phyloP scores from a whole-genome alignment of 2,888 invertebrate genomes.

The Tetheella fluctuosa region DNA sequence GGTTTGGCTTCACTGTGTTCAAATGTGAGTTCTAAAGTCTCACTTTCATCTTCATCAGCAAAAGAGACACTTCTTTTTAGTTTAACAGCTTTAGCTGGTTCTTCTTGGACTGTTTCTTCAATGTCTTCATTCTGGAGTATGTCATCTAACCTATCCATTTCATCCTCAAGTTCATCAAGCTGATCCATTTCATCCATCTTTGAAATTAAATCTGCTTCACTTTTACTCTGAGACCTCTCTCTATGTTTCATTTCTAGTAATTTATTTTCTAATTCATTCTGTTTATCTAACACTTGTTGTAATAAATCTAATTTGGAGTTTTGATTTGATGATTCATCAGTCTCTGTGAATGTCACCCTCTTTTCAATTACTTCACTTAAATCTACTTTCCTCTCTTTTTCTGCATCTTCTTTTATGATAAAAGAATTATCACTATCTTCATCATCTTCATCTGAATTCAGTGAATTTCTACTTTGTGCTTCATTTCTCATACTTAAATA shows the following conservation, averaged over 20 bases:
- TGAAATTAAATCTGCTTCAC: conserved; percentile 71
- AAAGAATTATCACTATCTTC: conserved; percentile 36
- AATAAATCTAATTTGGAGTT: conserved; percentile 55
- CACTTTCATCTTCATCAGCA: conserved; percentile 67
- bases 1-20: conserved; percentile 61
- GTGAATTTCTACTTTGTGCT: neutral
- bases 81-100: conserved; percentile 26
- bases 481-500: conserved; percentile 29
- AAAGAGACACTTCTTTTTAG: conserved; percentile 66
- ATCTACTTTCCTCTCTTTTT: conserved; percentile 23
- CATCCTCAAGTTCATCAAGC: conserved; percentile 82
- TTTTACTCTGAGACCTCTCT: conserved; percentile 51
- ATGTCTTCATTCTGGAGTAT: conserved; percentile 54
- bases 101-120: conserved; percentile 37
- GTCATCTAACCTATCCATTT: conserved; percentile 77
- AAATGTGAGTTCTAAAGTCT: conserved; percentile 67
- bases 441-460: conserved; percentile 20
- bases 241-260: conserved; percentile 58
- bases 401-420: conserved; percentile 35
- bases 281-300: conserved; percentile 64
- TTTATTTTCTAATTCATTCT: conserved; percentile 63
- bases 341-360: conserved; percentile 19
- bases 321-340: conserved; percentile 25
- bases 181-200: conserved; percentile 83
- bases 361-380: conserved; percentile 21